These are phyloP conservation scores for Drosophila picticornis DNA, from an alignment of 2,888 invertebrate genomes.

Conservation along the genomic window DNA sequence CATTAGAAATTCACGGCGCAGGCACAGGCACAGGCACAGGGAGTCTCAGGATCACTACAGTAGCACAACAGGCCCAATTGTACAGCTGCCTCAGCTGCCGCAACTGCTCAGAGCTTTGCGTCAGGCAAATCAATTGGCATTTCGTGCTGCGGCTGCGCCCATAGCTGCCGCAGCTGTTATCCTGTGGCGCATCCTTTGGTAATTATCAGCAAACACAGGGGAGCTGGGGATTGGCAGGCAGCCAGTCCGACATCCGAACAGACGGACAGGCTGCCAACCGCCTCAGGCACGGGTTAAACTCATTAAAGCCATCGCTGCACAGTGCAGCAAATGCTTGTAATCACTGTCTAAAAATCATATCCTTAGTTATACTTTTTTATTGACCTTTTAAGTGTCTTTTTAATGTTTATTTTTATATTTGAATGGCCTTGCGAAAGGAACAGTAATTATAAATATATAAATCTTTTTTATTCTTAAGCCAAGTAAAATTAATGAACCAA, in stretches of 20 bases:
- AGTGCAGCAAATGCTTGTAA: slow-evolving; percentile 1
- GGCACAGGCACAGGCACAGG: slow-evolving; percentile 3
- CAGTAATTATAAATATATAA: neutral
- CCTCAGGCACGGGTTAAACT: slow-evolving; percentile 76
- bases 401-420: neutral
- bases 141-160: slow-evolving; percentile 39
- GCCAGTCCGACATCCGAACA: neutral
- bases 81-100: slow-evolving; percentile 62
- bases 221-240: slow-evolving; percentile 1
- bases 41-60: slow-evolving; percentile 55
- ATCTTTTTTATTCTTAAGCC: neutral
- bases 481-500: neutral
- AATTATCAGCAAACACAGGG: slow-evolving; percentile 61
- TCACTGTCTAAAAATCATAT: neutral
- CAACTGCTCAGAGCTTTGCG: slow-evolving; percentile 47
- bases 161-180: slow-evolving; percentile 67
- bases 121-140: slow-evolving; percentile 69
- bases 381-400: neutral
- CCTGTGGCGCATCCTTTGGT: slow-evolving; percentile 75
- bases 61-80: slow-evolving; percentile 28
- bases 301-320: slow-evolving; percentile 65
- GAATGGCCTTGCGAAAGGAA: neutral
- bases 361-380: neutral
- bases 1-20: slow-evolving; percentile 70
- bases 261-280: slow-evolving; percentile 10